Evolutionary conservation across 2,113 vertebrate genomes (phyloP).

Genomic region (Symphodus melops): DNA sequence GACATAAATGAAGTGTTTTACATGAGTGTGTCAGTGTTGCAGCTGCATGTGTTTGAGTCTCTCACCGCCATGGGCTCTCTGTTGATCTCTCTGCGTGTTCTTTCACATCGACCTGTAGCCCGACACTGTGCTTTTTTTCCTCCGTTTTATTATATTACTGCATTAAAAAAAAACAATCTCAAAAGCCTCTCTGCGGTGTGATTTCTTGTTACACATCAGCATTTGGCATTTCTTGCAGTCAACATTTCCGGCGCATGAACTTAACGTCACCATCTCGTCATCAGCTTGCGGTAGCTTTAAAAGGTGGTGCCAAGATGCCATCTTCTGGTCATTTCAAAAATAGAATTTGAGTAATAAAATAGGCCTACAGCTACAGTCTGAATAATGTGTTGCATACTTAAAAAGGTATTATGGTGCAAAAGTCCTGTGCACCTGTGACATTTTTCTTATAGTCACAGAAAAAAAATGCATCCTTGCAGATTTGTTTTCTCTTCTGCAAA

Average conservation of each 20-base stretch:
- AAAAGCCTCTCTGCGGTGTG: not conserved
- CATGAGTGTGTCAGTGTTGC: not conserved
- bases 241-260: conserved; percentile 66
- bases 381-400: too few relatives aligned
- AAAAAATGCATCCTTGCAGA: too few relatives aligned
- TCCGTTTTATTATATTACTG: not conserved
- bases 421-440: too few relatives aligned
- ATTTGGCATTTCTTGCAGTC: not conserved
- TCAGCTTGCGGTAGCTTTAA: not conserved
- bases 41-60: conserved; percentile 7
- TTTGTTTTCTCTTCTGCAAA: too few relatives aligned
- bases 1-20: not conserved
- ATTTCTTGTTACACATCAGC: conserved; percentile 77
- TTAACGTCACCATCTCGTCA: conserved; percentile 27
- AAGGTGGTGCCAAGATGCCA: not conserved
- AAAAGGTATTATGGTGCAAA: too few relatives aligned
- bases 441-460: too few relatives aligned
- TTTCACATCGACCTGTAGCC: conserved; percentile 44
- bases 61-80: conserved; percentile 76
- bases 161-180: not conserved
- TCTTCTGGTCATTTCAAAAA: conserved; percentile 27
- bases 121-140: not conserved
- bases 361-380: too few relatives aligned
- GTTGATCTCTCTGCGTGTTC: conserved; percentile 24
- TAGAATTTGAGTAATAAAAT: too few relatives aligned